These are phyloP conservation scores for Petrolisthes manimaculis DNA, from an alignment of 2,888 invertebrate species.

Conservation along the genomic window DNA sequence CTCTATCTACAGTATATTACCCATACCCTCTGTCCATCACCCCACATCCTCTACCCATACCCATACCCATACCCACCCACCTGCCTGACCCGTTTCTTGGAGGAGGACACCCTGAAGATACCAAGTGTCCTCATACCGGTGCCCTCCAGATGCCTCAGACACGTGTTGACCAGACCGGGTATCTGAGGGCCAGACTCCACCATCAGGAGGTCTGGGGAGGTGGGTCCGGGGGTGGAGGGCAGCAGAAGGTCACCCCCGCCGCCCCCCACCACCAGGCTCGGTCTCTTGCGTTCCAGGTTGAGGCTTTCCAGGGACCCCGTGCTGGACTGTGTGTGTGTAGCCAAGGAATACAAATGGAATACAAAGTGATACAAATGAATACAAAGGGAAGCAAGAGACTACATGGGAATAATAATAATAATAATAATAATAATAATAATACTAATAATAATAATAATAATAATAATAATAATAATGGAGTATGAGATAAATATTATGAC, in stretches of 20 bases:
- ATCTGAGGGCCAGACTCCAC: conserved; percentile 76
- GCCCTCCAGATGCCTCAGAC: conserved; percentile 84
- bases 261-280: conserved; percentile 71
- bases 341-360: not conserved
- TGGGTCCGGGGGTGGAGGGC: conserved; percentile 68
- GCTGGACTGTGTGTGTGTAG: conserved; percentile 39
- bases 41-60: not conserved
- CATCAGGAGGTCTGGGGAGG: conserved; percentile 68
- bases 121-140: conserved; percentile 88
- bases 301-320: conserved; percentile 67
- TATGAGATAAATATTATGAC: not conserved
- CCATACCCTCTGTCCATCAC: not conserved
- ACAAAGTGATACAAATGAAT: not conserved
- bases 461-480: not conserved
- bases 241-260: conserved; percentile 66
- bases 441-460: not conserved
- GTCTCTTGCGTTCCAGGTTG: conserved; percentile 66
- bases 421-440: not conserved
- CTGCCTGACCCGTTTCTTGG: conserved; percentile 92
- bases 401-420: not conserved
- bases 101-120: conserved; percentile 91
- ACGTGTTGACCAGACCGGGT: conserved; percentile 83
- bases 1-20: not conserved
- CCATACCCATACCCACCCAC: conserved; percentile 71
- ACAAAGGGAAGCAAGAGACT: not conserved